A percentile compares a stretch with the other conserved stretches of the same genome.
Evolutionary conservation across 2,797 vertebrate species (phyloP).

Genomic region (Cottoperca gobio): DNA sequence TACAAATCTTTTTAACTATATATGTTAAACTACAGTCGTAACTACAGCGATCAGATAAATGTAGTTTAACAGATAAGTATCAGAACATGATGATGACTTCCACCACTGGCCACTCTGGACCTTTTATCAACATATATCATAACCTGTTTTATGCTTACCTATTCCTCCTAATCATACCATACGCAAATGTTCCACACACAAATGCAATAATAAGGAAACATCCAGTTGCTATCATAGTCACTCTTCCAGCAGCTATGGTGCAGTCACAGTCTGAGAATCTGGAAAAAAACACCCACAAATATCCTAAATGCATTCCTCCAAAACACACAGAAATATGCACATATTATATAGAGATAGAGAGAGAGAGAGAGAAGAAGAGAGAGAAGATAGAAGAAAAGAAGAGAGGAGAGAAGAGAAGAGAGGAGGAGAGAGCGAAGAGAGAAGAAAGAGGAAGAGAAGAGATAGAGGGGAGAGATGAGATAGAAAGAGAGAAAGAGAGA

Average conservation of each 20-base stretch:
- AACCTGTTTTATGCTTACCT: constrained; percentile 21
- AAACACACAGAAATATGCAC: not conserved
- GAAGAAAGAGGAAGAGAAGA: too few species aligned
- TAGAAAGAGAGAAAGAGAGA: too few species aligned
- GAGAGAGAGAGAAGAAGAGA: too few species aligned
- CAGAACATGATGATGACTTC: too few species aligned
- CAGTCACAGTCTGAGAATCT: constrained; percentile 24
- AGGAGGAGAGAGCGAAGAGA: too few species aligned
- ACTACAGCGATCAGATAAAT: not conserved
- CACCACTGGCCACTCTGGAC: not conserved
- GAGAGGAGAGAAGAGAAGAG: too few species aligned
- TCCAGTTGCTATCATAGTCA: not conserved
- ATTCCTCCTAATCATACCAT: not conserved
- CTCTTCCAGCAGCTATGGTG: not conserved
- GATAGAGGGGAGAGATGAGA: too few species aligned
- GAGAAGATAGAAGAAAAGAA: too few species aligned
- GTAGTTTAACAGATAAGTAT: too few species aligned
- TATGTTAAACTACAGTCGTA: too few species aligned
- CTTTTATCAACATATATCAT: not conserved
- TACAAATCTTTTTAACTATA: too few species aligned
- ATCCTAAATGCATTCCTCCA: not conserved
- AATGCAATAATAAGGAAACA: constrained; percentile 16
- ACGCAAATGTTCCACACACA: constrained; percentile 5
- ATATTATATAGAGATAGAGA: too few species aligned
- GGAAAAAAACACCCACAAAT: not conserved